Base-by-base conservation (phyloP, 2,113 vertebrate species). In the Taurulus bubalis region DNA sequence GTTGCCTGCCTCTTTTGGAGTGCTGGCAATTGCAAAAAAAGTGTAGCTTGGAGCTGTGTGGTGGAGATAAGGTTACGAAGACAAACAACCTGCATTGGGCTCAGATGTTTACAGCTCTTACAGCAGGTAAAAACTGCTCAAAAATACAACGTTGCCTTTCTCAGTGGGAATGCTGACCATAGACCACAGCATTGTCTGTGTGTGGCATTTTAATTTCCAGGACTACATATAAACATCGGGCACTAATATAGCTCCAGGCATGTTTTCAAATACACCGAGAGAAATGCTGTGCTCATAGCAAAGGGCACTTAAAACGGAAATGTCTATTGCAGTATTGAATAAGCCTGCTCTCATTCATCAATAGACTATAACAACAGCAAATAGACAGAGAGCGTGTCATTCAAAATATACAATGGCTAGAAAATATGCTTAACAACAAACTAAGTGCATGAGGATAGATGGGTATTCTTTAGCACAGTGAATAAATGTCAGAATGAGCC, bases 51-150 rank as follows among this genome's bases (percentile, higher is more conserved):
- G 36, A 84, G 84, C 85, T 85, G 80, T 77, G 69, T n/a, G 45
- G 68, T 18, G 47, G 69, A 85, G 87, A 91, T 87, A 90, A 89
- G 72, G 34, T 55, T 26, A 32, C 42, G 24, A 34, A 76, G 69
- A 75, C 56, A 26, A 81, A 85, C 45, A 77, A 59, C 38, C 53
- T 28, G 11, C 14, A 63, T 80, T 89, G 68, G 49, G 38, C 59
- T 82, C n/a, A 51, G 71, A 66, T 30, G 47, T 36, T 59, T 69
- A 42, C 12, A 45, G 42, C 40, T 12, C 40, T 42, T 15, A 45
- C 14, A 45, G 42, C 14, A 38, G 55, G 38, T 51, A 34, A 66
- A 36, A 68, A 36, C 55, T 36, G 60, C 60, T 63, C 40, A 32
- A 3, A 82, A 89, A 88, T 77, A 56, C n/a, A 79, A 70, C 66